A percentile compares a stretch with the other conserved stretches of the same genome.
Evolutionary conservation across 2,888 invertebrate species (phyloP).

Genomic region (Himalopsyche japonica): DNA sequence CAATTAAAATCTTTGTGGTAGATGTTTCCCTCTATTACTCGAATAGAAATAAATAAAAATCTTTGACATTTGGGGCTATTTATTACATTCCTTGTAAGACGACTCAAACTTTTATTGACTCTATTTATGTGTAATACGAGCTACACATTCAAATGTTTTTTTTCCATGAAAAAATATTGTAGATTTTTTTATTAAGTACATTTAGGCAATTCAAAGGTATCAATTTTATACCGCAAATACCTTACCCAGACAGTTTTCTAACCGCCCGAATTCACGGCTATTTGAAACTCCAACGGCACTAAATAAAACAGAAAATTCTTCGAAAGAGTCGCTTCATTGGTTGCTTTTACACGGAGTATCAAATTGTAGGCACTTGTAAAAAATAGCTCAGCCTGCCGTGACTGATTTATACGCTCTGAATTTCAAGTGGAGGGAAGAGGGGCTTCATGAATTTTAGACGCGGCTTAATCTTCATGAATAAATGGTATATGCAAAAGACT

Average conservation of each 20-base stretch:
- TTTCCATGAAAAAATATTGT: too few species aligned
- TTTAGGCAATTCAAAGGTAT: too few species aligned
- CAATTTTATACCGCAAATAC: too few species aligned
- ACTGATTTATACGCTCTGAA: constrained; percentile 15
- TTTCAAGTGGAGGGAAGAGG: constrained; percentile 11
- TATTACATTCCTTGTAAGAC: too few species aligned
- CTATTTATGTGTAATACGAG: too few species aligned
- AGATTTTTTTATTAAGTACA: too few species aligned
- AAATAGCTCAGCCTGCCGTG: not conserved
- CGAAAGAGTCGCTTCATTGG: not conserved
- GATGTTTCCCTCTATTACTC: too few species aligned
- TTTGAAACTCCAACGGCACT: not conserved
- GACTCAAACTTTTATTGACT: too few species aligned
- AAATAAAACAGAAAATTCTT: not conserved
- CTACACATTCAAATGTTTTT: too few species aligned
- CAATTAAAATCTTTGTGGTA: too few species aligned
- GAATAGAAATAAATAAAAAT: too few species aligned
- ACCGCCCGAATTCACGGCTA: not conserved
- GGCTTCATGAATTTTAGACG: constrained; percentile 8
- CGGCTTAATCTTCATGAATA: constrained; percentile 7
- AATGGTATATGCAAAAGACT: not conserved
- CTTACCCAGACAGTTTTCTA: not conserved
- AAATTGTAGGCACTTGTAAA: not conserved
- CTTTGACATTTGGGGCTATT: too few species aligned
- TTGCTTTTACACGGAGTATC: not conserved